Evolutionary conservation across 1,140 invertebrate species (phyloP), one percentile per base, ranked within the genome.

Genomic region (Euwallacea fornicatus): DNA sequence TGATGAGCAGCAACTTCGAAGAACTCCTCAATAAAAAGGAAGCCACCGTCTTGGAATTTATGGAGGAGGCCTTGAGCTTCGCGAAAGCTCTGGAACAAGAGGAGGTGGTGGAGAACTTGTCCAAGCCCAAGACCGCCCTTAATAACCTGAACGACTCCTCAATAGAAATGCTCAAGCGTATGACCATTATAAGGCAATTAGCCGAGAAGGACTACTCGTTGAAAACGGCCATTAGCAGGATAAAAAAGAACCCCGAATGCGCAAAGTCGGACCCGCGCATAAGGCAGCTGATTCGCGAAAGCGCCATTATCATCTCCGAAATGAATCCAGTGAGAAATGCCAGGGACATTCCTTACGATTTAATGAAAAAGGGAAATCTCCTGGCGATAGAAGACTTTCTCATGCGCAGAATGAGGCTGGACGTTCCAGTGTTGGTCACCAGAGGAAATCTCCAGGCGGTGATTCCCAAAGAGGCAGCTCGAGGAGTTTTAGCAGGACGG

Each of bases 391-490:
- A 92, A 81, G 90, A 92, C 60, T 91, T 89, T 75, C 77, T 92
- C n/a, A 83, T 88, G 71, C 85, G 85, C 73, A 83, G 85, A 64
- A 86, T 82, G 73, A 85, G 86, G 59, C 84, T 85, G 72, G 81
- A 84, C 2, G 83, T 82, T 8, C 88, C 89, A 2, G 84, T 91
- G 44, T 85, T 93, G 77, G 91, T 93, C 53, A 85, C 91, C 68
- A 91, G 92, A 67, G 88, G 89, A 76, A 89, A 89, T 13, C 76
- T 91, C n/a, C 90, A 93, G 78, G 89, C 89, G 0, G 89, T 93
- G 0, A 87, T 93, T 15, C 92, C 92, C 0, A 84, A 88, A 50
- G 90, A 93, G 79, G 89, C 89, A 0, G 87, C 90, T 50, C 84
- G 89, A 21, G 87, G 87, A 15, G 90, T 93, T 7, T 80, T 92